Conservation (phyloP, 2,888 invertebrate species). For the Trichacis sp. region DNA sequence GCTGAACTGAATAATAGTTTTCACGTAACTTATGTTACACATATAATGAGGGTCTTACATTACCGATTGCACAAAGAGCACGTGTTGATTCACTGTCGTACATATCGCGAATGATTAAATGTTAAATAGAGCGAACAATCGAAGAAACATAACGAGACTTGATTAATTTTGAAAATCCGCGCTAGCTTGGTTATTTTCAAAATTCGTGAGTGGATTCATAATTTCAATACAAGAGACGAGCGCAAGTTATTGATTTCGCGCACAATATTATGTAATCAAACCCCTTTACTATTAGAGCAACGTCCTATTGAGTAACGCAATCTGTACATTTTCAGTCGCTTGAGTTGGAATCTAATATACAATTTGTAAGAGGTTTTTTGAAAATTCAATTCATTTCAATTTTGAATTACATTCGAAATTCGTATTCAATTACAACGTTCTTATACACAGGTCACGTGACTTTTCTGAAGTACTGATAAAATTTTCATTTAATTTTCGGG, state of each 20-base stretch:
- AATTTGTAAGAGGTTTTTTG: too few relatives aligned
- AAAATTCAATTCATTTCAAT: too few relatives aligned
- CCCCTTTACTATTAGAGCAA: background rate
- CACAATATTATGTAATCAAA: background rate
- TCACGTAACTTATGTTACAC: background rate
- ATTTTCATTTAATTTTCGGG: too few relatives aligned
- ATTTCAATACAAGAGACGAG: background rate
- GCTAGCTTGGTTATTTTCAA: background rate
- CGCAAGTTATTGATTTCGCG: background rate
- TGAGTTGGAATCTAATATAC: too few relatives aligned
- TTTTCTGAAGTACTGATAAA: too few relatives aligned
- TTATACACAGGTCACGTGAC: too few relatives aligned
- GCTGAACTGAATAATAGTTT: too few relatives aligned
- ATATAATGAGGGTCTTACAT: background rate
- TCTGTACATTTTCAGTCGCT: too few relatives aligned
- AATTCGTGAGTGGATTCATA: background rate
- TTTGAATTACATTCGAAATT: too few relatives aligned
- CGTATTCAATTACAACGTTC: too few relatives aligned
- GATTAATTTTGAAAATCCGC: background rate
- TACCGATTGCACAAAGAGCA: conserved; percentile 1
- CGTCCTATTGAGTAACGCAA: background rate
- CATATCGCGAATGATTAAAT: background rate
- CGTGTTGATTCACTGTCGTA: background rate
- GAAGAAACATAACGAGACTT: background rate
- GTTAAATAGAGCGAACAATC: background rate